These are phyloP conservation scores for Trichechus manatus DNA, from an alignment of 2,113 vertebrate species.

Conservation along the genomic window DNA sequence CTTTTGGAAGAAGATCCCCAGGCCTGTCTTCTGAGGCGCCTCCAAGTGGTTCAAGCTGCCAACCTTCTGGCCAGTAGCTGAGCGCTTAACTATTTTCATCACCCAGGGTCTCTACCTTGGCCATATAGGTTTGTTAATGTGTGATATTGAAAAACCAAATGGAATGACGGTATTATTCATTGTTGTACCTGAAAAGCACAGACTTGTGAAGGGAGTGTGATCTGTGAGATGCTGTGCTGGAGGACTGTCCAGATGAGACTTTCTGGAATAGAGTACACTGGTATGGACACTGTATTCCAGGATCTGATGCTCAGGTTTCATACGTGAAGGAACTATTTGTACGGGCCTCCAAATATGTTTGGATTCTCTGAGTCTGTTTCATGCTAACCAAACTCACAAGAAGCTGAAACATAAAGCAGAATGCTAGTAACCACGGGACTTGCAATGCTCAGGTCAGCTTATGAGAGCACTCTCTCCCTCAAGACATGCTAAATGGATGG, in stretches of 20 bases:
- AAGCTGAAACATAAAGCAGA: neutral
- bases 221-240: neutral
- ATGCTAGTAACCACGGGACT: neutral
- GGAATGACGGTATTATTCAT: neutral
- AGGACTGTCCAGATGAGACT: neutral
- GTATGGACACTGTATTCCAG: neutral
- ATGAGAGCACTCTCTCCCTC: neutral
- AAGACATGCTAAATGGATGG: neutral
- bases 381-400: neutral
- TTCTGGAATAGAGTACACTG: neutral
- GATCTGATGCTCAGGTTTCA: neutral
- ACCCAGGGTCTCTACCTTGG: neutral
- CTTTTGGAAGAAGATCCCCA: neutral
- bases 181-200: neutral
- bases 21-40: neutral
- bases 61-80: neutral
- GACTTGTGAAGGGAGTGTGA: neutral
- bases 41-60: neutral
- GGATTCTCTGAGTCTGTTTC: neutral
- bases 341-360: neutral
- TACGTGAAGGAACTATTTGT: neutral
- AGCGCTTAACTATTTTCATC: neutral
- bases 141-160: conserved; percentile 24
- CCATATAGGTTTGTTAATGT: neutral
- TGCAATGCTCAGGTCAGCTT: neutral